Conservation (phyloP, 2,113 vertebrate species). For the Eulemur rufifrons region DNA sequence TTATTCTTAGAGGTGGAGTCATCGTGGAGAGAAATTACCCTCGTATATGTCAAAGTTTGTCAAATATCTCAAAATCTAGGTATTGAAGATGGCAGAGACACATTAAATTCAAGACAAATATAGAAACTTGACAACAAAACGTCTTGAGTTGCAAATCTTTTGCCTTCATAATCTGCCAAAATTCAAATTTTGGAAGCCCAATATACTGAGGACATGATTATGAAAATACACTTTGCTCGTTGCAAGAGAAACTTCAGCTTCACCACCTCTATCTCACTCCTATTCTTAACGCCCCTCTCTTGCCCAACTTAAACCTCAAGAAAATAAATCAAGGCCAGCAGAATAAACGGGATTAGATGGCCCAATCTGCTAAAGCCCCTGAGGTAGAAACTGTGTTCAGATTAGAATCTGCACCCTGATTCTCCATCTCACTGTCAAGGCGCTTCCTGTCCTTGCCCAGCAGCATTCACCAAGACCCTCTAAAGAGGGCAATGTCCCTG, state of each 20-base stretch:
- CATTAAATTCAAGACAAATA: constrained; percentile 50
- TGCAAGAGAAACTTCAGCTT: not conserved
- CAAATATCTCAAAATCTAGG: constrained; percentile 53
- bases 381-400: not conserved
- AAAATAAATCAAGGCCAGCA: not conserved
- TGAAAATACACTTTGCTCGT: not conserved
- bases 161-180: constrained; percentile 38
- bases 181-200: not conserved
- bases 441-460: not conserved
- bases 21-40: constrained; percentile 39
- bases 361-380: not conserved
- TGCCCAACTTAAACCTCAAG: not conserved
- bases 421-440: not conserved
- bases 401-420: not conserved
- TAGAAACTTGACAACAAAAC: constrained; percentile 66
- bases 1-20: constrained; percentile 49
- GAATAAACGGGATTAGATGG: not conserved
- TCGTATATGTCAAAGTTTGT: constrained; percentile 61
- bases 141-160: constrained; percentile 30
- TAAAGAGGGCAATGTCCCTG: not conserved
- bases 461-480: not conserved
- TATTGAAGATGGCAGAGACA: constrained; percentile 25
- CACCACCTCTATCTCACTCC: rapidly evolving
- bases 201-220: not conserved
- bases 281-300: not conserved